These are phyloP conservation scores for Elephantulus edwardii DNA, from an alignment of 2,113 vertebrate genomes.

Conservation along the genomic window DNA sequence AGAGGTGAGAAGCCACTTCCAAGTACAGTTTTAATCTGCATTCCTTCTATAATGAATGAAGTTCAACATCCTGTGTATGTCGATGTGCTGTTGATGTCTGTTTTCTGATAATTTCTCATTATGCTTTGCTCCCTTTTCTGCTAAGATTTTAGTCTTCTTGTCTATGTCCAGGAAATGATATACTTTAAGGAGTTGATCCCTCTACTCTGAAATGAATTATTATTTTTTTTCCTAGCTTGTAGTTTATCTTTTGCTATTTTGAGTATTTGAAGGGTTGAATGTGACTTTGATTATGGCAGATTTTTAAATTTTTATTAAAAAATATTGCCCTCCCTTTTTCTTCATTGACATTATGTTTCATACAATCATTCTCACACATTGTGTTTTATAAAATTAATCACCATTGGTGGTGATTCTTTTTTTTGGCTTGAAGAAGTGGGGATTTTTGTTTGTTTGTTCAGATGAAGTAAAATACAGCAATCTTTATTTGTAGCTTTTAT, in stretches of 20 bases:
- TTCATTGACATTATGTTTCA: too few species aligned
- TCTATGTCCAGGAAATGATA: neutral
- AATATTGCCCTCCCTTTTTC: too few species aligned
- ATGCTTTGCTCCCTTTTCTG: neutral
- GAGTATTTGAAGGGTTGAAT: conserved; percentile 11
- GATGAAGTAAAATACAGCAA: neutral
- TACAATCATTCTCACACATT: too few species aligned
- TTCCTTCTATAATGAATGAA: neutral
- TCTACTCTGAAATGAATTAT: neutral
- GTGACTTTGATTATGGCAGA: conserved; percentile 31
- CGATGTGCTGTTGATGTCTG: neutral
- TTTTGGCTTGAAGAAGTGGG: conserved; percentile 11
- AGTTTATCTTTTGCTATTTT: conserved; percentile 26
- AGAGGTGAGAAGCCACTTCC: neutral
- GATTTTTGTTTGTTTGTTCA: neutral
- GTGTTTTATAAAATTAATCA: too few species aligned
- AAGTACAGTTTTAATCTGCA: neutral
- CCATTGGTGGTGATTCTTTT: too few species aligned
- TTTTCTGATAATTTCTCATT: neutral
- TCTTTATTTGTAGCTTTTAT: conserved; percentile 14
- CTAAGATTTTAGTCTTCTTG: neutral
- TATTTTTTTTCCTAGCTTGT: conserved; percentile 19
- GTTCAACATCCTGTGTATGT: neutral
- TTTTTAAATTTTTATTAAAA: too few species aligned
- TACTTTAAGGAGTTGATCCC: neutral